Evolutionary conservation across 2,888 invertebrate species (phyloP).

Genomic region (Rhaphigaster nebulosa): DNA sequence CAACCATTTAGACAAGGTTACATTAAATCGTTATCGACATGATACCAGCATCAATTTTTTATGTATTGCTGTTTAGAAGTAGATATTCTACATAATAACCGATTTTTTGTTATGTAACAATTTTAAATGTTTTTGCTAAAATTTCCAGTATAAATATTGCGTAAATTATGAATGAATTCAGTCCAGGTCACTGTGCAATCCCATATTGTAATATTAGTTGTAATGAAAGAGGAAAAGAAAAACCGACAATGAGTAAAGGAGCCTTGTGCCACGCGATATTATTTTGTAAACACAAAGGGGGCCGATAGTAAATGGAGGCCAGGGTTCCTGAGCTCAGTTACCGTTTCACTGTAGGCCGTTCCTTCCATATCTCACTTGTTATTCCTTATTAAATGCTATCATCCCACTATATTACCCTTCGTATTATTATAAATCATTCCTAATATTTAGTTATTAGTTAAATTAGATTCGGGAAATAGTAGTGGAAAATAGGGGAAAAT

Average conservation of each 20-base stretch:
- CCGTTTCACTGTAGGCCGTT: not conserved
- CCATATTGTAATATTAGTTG: not conserved
- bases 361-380: not conserved
- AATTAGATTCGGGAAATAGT: not conserved
- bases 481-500: too few relatives aligned
- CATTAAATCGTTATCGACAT: too few relatives aligned
- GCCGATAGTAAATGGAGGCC: not conserved
- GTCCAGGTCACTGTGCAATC: not conserved
- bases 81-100: too few relatives aligned
- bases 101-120: too few relatives aligned
- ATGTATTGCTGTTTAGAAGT: too few relatives aligned
- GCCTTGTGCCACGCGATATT: slow-evolving; percentile 55
- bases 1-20: too few relatives aligned
- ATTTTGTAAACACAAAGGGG: slow-evolving; percentile 40
- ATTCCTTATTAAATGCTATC: not conserved
- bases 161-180: not conserved
- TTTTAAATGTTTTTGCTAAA: too few relatives aligned
- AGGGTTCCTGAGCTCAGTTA: not conserved
- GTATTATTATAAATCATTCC: not conserved
- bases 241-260: not conserved
- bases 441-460: not conserved
- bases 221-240: not conserved
- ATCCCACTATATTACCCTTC: not conserved
- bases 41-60: too few relatives aligned
- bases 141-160: too few relatives aligned